A percentile compares a stretch with the other conserved stretches of the same genome.
phyloP scores from a whole-genome alignment of 2,888 invertebrate species.

The Exocentrus adspersus region DNA sequence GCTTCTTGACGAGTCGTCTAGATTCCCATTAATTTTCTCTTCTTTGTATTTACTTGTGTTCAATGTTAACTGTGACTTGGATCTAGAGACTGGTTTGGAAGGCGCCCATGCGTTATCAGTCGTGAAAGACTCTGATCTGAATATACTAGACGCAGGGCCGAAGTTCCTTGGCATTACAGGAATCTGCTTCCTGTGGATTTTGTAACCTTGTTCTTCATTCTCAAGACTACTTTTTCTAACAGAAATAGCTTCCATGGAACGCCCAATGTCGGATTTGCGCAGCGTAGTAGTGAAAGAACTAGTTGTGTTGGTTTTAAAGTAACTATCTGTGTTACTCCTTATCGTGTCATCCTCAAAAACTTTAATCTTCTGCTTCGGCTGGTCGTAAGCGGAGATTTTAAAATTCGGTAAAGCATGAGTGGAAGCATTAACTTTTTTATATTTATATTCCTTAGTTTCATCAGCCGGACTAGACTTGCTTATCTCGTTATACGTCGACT shows the following conservation, averaged over 20 bases:
- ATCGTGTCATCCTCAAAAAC: conserved; percentile 64
- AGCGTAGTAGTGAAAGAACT: conserved; percentile 16
- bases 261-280: conserved; percentile 41
- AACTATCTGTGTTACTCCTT: conserved; percentile 56
- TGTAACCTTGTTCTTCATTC: conserved; percentile 46
- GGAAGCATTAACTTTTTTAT: conserved; percentile 26
- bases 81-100: conserved; percentile 61
- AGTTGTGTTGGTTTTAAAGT: conserved; percentile 34
- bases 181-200: conserved; percentile 52
- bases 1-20: conserved; percentile 54
- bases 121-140: conserved; percentile 60
- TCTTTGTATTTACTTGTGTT: conserved; percentile 53
- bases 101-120: conserved; percentile 54
- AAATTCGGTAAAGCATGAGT: conserved; percentile 60
- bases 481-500: conserved; percentile 47
- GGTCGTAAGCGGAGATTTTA: conserved; percentile 63
- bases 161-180: conserved; percentile 18
- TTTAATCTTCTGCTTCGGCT: conserved; percentile 60
- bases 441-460: conserved; percentile 25
- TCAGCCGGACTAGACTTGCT: conserved; percentile 44
- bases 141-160: conserved; percentile 32
- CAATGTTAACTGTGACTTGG: conserved; percentile 63
- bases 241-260: conserved; percentile 55
- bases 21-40: conserved; percentile 32
- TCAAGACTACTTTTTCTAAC: conserved; percentile 43